Evolutionary conservation across 1,140 invertebrate species (phyloP).

Genomic region (Homalodisca vitripennis): DNA sequence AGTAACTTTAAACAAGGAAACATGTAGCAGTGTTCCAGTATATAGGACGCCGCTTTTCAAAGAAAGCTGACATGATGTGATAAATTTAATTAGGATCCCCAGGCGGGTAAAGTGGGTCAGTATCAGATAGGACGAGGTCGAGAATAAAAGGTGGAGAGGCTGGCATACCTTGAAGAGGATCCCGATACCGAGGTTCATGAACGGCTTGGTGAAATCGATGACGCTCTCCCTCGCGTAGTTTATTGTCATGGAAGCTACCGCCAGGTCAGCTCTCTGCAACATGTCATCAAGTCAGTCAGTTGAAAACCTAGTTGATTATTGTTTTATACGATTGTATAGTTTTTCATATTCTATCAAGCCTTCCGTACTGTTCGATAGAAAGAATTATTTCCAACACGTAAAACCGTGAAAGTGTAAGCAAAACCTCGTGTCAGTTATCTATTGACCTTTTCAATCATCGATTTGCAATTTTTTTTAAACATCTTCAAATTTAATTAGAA

Average conservation of each 20-base stretch:
- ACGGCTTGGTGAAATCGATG: constrained; percentile 95
- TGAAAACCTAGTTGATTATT: too few relatives aligned
- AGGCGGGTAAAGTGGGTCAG: neutral
- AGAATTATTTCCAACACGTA: too few relatives aligned
- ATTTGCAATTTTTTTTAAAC: too few relatives aligned
- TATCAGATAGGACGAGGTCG: neutral
- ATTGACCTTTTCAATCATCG: too few relatives aligned
- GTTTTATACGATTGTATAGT: too few relatives aligned
- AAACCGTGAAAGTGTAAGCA: too few relatives aligned
- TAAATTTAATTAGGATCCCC: neutral
- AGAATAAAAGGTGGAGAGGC: too few relatives aligned
- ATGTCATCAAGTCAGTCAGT: too few relatives aligned
- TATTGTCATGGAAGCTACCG: constrained; percentile 91
- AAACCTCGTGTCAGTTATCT: too few relatives aligned
- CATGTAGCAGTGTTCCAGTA: neutral
- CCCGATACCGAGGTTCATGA: constrained; percentile 88
- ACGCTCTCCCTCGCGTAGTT: constrained; percentile 91
- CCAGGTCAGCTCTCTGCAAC: constrained; percentile 80
- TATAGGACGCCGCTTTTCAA: neutral
- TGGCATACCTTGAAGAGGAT: constrained; percentile 76
- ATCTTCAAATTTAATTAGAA: too few relatives aligned
- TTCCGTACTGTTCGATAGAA: too few relatives aligned
- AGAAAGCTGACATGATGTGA: neutral
- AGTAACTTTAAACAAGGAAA: neutral
- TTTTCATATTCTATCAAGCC: too few relatives aligned